A percentile compares a stretch with the other conserved stretches of the same genome.
These are phyloP conservation scores for Remorina albescens DNA, from an alignment of 2,797 vertebrate species.

Conservation along the genomic window DNA sequence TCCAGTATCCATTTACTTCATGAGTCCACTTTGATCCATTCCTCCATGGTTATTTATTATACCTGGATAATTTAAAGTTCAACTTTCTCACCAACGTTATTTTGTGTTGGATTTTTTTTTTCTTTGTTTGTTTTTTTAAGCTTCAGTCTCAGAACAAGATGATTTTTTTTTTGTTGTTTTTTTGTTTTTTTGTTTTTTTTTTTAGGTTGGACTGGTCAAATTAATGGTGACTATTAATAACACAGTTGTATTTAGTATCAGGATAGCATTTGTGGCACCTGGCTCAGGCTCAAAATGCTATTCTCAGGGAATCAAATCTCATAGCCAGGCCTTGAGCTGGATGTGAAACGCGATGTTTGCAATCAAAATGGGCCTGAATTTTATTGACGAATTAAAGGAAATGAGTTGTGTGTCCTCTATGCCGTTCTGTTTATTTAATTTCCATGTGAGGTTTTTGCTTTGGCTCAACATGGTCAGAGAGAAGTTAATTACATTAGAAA, in stretches of 20 bases:
- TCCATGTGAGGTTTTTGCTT: conserved; percentile 55
- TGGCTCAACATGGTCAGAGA: conserved; percentile 59
- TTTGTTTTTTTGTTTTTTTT: neutral
- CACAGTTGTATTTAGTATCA: conserved; percentile 32
- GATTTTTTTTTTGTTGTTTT: too few species aligned
- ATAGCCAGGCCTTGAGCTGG: conserved; percentile 59
- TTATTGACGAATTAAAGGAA: conserved; percentile 79
- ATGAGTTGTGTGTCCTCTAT: conserved; percentile 76
- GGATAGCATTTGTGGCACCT: conserved; percentile 20
- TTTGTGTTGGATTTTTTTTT: too few species aligned
- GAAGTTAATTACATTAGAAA: conserved; percentile 76
- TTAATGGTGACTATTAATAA: conserved; percentile 22
- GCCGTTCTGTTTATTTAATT: conserved; percentile 78
- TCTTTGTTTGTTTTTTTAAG: too few species aligned
- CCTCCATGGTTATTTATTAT: conserved; percentile 32
- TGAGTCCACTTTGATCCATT: conserved; percentile 66
- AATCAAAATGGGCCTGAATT: conserved; percentile 71
- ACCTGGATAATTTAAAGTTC: conserved; percentile 52
- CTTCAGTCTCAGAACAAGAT: conserved; percentile 3
- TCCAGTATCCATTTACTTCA: conserved; percentile 60
- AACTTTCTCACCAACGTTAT: conserved; percentile 29
- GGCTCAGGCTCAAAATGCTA: conserved; percentile 52
- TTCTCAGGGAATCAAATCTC: conserved; percentile 66
- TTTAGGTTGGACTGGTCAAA: conserved; percentile 12
- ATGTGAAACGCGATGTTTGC: conserved; percentile 67